Conservation (phyloP, 1,140 invertebrate species). For the Gonioctena quinquepunctata region DNA sequence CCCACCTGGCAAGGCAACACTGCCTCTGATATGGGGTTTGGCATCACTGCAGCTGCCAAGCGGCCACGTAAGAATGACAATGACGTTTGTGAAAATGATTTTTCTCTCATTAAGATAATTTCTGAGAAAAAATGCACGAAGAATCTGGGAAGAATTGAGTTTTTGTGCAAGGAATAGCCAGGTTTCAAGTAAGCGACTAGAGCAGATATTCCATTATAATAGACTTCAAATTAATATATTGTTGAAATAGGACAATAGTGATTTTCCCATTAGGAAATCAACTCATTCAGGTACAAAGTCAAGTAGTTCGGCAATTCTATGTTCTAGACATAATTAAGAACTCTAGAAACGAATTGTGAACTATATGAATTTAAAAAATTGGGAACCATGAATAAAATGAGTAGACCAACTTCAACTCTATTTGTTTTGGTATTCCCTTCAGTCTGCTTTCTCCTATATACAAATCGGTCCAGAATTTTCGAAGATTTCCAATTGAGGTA, state of each 20-base stretch:
- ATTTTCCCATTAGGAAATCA: background rate
- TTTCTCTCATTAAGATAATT: constrained; percentile 14
- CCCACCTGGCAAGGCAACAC: no score
- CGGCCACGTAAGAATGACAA: constrained; percentile 39
- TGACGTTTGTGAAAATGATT: constrained; percentile 26
- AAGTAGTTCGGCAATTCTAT: background rate
- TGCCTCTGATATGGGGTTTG: no score
- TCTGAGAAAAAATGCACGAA: background rate
- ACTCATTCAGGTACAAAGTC: constrained; percentile 19
- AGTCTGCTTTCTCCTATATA: no score
- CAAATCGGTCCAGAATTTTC: no score
- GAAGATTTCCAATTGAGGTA: no score
- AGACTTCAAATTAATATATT: no score
- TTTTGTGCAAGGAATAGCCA: background rate
- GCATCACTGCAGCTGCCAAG: background rate
- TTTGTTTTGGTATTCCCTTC: no score
- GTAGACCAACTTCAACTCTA: no score
- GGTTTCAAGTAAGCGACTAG: background rate
- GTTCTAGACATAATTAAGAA: no score
- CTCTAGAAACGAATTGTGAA: no score
- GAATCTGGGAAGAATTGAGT: background rate
- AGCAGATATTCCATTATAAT: background rate
- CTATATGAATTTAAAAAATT: no score
- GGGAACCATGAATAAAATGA: no score
- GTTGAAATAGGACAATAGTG: constrained; percentile 1